Evolutionary conservation across 2,797 vertebrate genomes (phyloP).

Genomic region (Bufotes viridis): DNA sequence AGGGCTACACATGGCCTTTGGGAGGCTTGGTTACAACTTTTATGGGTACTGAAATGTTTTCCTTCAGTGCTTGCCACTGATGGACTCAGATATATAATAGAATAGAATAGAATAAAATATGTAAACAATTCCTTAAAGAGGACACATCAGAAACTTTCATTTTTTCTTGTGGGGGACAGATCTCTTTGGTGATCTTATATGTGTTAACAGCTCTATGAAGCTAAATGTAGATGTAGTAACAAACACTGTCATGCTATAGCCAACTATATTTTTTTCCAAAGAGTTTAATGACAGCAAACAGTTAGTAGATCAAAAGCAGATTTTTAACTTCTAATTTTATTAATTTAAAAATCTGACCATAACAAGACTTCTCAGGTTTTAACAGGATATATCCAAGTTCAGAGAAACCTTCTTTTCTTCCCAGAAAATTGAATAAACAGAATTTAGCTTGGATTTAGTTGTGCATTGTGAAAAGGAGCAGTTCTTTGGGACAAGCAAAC

Average conservation of each 20-base stretch:
- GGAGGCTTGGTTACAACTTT: background rate
- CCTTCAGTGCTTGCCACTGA: background rate
- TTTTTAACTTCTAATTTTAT: background rate
- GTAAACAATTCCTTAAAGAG: background rate
- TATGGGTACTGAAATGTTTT: background rate
- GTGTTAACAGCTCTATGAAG: background rate
- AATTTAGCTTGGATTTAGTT: background rate
- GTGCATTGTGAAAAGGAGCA: slow-evolving; percentile 50
- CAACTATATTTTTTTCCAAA: background rate
- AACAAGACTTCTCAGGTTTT: background rate
- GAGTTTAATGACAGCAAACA: background rate
- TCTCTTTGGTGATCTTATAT: background rate
- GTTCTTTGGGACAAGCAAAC: slow-evolving; percentile 50
- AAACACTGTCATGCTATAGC: background rate
- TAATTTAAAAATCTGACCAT: background rate
- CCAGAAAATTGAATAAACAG: slow-evolving; percentile 8
- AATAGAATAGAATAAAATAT: background rate
- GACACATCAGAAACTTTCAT: background rate
- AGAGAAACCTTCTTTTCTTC: slow-evolving; percentile 13
- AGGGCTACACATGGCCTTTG: no score
- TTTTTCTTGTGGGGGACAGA: background rate
- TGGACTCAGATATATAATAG: background rate
- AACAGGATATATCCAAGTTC: background rate
- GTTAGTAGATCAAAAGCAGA: background rate
- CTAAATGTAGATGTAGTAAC: background rate